Base-by-base conservation (phyloP, 2,888 invertebrate species). In the Epirrhoe tristata region DNA sequence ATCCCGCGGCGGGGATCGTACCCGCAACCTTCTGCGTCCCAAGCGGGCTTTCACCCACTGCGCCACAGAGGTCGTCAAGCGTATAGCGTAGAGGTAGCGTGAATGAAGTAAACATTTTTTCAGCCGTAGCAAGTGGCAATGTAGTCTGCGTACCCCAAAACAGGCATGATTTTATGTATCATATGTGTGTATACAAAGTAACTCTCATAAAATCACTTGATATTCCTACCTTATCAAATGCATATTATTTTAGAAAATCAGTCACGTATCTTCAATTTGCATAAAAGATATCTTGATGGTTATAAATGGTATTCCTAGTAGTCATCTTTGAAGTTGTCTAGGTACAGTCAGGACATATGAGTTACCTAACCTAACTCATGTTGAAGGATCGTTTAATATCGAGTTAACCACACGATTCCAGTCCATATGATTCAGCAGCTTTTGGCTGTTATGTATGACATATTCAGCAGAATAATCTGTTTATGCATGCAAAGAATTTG, bases 311-410 rank as follows among this genome's bases (percentile, higher is more conserved):
- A 65, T 64, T 66, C 57, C 60, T 50, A 58, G 63, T 50, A 14
- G 31, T 58, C 53, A 67, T 71, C 84, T 88, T 88, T 87, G 87
- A 88, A 77, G 84, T 82, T 69, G 65, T 7, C 34, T 43, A 43
- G 39, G 39, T 43, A 43, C 1, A 3, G 4, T 12, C 1, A 12
- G n/a, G n/a, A n/a, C n/a, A 10, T 12, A 43, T 8, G 39, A 10
- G 10, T 5, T 7, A 48, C 48, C 48, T 8, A 24, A 58, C 16
- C 24, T 58, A 39, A 67, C 73, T 71, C 12, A 43, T 43, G 81
- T 77, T 74, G 77, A 53, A 63, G 65, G 60, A 8, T 67, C 67
- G 57, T 80, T 82, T 83, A 76, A 75, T 79, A 86, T 86, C 83
- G 77, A 78, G 84, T 39, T 51, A 53, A n/a, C 2, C 39, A 14